Evolutionary conservation across 64 coral and sea anemone species (phyloP).

Genomic region (Montipora cactus): DNA sequence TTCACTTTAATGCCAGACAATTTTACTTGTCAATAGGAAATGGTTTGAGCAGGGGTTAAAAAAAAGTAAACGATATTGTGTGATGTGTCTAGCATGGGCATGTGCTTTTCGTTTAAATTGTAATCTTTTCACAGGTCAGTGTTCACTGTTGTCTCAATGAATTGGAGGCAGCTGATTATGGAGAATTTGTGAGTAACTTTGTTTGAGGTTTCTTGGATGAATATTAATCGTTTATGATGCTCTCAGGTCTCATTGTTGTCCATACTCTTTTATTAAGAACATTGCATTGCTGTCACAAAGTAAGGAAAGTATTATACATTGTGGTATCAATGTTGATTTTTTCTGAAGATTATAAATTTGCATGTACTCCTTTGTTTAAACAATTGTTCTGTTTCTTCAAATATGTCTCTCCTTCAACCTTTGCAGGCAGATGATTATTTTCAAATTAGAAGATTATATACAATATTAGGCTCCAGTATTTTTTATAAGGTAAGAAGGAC

Average conservation of each 20-base stretch:
- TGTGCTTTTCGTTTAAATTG: no score
- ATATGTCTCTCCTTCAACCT: not conserved
- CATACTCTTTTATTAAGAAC: no score
- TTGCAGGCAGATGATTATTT: slow-evolving; percentile 94
- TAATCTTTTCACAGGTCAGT: slow-evolving; percentile 55
- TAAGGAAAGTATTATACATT: not conserved
- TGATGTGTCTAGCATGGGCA: no score
- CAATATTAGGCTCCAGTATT: slow-evolving; percentile 95
- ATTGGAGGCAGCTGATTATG: slow-evolving; percentile 93
- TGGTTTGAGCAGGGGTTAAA: no score
- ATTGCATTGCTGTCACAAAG: not conserved
- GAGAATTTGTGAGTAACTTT: slow-evolving; percentile 77
- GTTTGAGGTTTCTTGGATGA: not conserved
- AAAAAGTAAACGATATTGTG: no score
- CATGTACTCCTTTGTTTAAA: no score
- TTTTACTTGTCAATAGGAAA: no score
- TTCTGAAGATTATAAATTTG: no score
- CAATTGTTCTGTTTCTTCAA: not conserved
- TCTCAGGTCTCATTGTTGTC: no score
- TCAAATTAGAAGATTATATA: slow-evolving; percentile 98
- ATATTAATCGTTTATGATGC: not conserved
- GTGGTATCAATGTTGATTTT: no score
- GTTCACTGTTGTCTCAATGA: slow-evolving; percentile 89
- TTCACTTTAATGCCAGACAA: no score
- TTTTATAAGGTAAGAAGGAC: slow-evolving; percentile 92